A percentile compares a stretch with the other conserved stretches of the same genome.
Conservation (phyloP, 2,113 vertebrate genomes). For the Hemibagrus wyckioides region DNA sequence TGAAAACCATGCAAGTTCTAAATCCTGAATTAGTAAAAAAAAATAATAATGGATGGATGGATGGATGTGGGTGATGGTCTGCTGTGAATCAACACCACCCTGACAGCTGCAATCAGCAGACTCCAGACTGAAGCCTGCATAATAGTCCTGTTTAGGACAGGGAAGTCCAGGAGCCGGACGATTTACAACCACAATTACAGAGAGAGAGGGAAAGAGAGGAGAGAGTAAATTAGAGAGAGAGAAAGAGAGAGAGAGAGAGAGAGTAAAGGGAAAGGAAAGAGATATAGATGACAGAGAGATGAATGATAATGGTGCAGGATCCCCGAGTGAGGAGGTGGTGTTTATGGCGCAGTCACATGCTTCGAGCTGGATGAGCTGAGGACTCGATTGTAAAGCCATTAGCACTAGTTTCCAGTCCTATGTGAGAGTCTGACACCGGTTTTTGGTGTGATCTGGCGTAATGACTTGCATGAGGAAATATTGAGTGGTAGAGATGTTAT, state of each 20-base stretch:
- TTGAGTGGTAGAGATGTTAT: neutral
- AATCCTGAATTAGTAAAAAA: neutral
- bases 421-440: neutral
- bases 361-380: neutral
- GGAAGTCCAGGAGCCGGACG: constrained; percentile 66
- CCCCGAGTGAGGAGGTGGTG: neutral
- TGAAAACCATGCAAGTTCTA: neutral
- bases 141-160: constrained; percentile 71
- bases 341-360: neutral
- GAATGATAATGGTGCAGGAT: neutral
- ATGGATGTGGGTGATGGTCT: constrained; percentile 41
- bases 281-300: neutral
- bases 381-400: neutral
- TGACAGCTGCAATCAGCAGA: constrained; percentile 77
- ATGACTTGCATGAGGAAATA: neutral
- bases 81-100: constrained; percentile 52
- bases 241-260: constrained; percentile 22
- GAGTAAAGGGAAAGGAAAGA: neutral
- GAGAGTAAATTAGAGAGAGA: neutral
- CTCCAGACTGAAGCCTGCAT: constrained; percentile 72
- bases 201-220: constrained; percentile 35
- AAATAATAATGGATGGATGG: constrained; percentile 14
- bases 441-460: neutral
- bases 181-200: constrained; percentile 78
- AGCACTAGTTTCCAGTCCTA: neutral